Evolutionary conservation across 64 coral and sea anemone species (phyloP), one percentile per base, ranked within the genome.

Genomic region (Anthopleura sola): DNA sequence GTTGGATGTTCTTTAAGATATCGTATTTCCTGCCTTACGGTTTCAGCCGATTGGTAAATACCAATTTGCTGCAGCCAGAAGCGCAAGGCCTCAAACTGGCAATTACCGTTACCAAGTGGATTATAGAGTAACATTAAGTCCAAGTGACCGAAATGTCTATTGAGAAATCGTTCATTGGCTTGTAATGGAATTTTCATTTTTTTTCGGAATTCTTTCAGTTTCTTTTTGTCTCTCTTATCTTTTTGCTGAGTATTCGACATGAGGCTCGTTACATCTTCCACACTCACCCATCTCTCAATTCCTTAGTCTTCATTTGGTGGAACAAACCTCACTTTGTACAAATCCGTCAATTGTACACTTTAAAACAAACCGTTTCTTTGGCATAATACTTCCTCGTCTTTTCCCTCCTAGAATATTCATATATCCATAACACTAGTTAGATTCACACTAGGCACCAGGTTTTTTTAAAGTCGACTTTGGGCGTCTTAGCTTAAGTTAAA

Each of bases 301-400:
- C 56, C 8, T 85, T 32, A 56, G 14, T 57, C 37, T 86, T 57
- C 66, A 50, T 10, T 49, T 10, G 60, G 62, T 21, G 85, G 85
- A 36, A 68, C 21, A 47, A 86, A 66, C 2, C 47, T 32, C 38
- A 86, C 85, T 62, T 75, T 86, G 64, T 75, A 86, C 62, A 75
- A 69, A 44, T 55, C 7, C 39, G 19, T 49, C 16, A 16, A 49
- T 74, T n/a, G n/a, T n/a, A n/a, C n/a, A n/a, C n/a, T n/a, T 66
- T n/a, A 86, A 39, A 75, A 86, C 85, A 48, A 86, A 44, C 26
- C 68, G 85, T 76, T 40, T 34, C 49, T 86, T 86, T 18, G 69
- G 23, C 29, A 47, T 28, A 49, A 76, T 49, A 26, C 20, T 76
- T 28, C 62, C 62, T 75, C 85, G 47, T 21, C 85, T 76, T n/a